Evolutionary conservation across 2,888 invertebrate genomes (phyloP).

Genomic region (Coenonympha glycerion): DNA sequence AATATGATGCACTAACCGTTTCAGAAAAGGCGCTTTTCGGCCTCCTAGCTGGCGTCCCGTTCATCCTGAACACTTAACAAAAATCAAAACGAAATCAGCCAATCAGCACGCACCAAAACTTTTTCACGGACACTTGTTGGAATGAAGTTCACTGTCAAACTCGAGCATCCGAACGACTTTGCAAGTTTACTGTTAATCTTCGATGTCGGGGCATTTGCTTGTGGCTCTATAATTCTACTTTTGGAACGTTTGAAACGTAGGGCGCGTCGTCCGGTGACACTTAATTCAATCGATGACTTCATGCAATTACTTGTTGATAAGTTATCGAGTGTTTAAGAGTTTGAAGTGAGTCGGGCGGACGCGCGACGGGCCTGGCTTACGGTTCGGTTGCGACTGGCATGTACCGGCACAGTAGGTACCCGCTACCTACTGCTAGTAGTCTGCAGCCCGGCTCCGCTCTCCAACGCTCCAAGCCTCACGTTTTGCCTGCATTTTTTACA

Average conservation of each 20-base stretch:
- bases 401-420: slow-evolving; percentile 9
- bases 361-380: slow-evolving; percentile 51
- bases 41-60: slow-evolving; percentile 67
- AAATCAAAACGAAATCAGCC: slow-evolving; percentile 55
- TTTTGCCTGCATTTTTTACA: slow-evolving; percentile 66
- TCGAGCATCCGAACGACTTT: slow-evolving; percentile 38
- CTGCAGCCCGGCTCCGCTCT: slow-evolving; percentile 23
- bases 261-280: slow-evolving; percentile 34
- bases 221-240: slow-evolving; percentile 7
- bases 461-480: slow-evolving; percentile 33
- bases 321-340: slow-evolving; percentile 52
- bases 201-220: slow-evolving; percentile 24
- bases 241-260: not conserved
- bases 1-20: slow-evolving; percentile 48
- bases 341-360: slow-evolving; percentile 34
- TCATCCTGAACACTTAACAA: slow-evolving; percentile 55
- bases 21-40: slow-evolving; percentile 71
- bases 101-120: slow-evolving; percentile 57
- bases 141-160: slow-evolving; percentile 52
- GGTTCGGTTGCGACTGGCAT: slow-evolving; percentile 54
- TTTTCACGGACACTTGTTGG: slow-evolving; percentile 67
- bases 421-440: not conserved
- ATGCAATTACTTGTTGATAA: slow-evolving; percentile 68
- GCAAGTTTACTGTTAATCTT: slow-evolving; percentile 33
- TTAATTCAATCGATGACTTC: slow-evolving; percentile 72